Conservation (phyloP, 2,113 vertebrate species). For the Dendrocopos noguchii region DNA sequence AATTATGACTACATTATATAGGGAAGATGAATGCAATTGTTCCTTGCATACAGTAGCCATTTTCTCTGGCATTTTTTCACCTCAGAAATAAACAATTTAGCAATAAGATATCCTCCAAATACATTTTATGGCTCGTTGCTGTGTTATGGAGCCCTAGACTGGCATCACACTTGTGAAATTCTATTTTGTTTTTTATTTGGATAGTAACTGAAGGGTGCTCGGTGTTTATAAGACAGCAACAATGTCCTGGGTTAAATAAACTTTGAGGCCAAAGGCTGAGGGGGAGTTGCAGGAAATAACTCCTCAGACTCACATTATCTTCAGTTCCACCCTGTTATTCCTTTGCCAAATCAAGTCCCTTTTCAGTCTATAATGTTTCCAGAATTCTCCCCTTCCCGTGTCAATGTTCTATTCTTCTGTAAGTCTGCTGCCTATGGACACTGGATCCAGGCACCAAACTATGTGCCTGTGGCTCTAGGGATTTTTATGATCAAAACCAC, state of each 20-base stretch:
- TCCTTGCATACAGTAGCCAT: not conserved
- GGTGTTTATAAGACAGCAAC: constrained; percentile 29
- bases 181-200: constrained; percentile 30
- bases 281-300: constrained; percentile 60
- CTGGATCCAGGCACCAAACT: not conserved
- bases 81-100: constrained; percentile 35
- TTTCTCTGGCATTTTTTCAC: constrained; percentile 23
- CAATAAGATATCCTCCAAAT: constrained; percentile 7
- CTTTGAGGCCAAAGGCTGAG: constrained; percentile 45
- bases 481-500: not conserved
- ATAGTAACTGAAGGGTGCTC: not conserved
- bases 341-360: constrained; percentile 42
- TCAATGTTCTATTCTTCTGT: not conserved
- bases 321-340: constrained; percentile 51
- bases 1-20: constrained; percentile 57
- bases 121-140: not conserved
- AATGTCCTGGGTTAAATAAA: constrained; percentile 64
- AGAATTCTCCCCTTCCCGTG: not conserved
- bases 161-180: constrained; percentile 13
- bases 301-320: constrained; percentile 59
- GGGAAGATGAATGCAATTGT: not conserved
- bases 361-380: not conserved
- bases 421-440: not conserved
- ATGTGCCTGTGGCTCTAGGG: not conserved
- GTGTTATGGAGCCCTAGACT: not conserved